These are phyloP conservation scores for Yoshiicerus persimilis DNA, from an alignment of 1,140 invertebrate genomes.

Conservation along the genomic window DNA sequence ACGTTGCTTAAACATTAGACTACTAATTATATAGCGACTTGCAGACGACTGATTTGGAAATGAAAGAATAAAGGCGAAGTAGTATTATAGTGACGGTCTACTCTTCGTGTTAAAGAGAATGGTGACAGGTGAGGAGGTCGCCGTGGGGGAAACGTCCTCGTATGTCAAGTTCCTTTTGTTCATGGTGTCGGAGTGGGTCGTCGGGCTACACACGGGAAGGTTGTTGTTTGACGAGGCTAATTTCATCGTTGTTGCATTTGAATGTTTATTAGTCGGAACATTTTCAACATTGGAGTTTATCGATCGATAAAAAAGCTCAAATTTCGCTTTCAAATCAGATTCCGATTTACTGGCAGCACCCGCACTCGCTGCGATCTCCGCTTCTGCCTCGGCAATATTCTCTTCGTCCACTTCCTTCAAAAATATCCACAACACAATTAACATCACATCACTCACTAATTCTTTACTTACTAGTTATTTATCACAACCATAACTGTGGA, in stretches of 20 bases:
- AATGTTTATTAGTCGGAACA: not conserved
- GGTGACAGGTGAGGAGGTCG: not conserved
- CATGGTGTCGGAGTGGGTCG: not conserved
- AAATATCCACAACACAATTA: not conserved
- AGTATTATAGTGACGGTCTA: constrained; percentile 35
- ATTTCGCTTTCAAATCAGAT: constrained; percentile 51
- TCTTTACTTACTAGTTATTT: too few relatives aligned
- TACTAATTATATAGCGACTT: not conserved
- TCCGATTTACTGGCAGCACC: constrained; percentile 50
- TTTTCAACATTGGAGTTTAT: constrained; percentile 34
- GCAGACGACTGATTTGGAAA: not conserved
- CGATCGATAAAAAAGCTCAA: constrained; percentile 51
- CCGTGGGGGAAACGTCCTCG: not conserved
- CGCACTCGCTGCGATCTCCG: constrained; percentile 52
- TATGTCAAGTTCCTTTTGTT: not conserved
- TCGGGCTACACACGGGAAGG: not conserved
- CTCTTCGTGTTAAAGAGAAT: constrained; percentile 30
- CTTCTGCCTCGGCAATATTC: constrained; percentile 53
- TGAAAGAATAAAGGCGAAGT: not conserved
- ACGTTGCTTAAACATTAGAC: not conserved
- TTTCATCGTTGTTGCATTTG: not conserved
- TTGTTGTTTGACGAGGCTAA: not conserved
- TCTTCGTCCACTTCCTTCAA: constrained; percentile 65
- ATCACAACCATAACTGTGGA: too few relatives aligned
- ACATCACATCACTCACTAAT: too few relatives aligned